Evolutionary conservation across 2,797 vertebrate species (phyloP), one percentile per base, ranked within the genome.

Genomic region (Brachymystax lenok): DNA sequence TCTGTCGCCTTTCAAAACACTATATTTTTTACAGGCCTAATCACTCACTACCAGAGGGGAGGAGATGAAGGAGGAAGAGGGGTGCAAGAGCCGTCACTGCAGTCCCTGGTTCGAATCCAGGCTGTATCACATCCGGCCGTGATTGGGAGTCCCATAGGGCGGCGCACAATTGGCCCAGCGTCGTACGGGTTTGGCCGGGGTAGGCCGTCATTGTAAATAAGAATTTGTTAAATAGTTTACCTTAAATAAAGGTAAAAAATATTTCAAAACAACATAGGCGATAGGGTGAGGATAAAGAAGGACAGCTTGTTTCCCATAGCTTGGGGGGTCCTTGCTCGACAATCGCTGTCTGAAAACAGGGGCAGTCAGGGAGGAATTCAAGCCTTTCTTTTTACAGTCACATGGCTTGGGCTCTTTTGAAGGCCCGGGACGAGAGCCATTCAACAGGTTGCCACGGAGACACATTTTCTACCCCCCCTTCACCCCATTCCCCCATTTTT

Each of bases 381-480:
- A 83, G 16, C 81, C 87, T 81, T 87, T 80, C 71, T 77, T 85
- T 75, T 73, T 75, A 83, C 88, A 91, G 86, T 92, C 88, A 89
- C 69, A 83, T 79, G 87, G 91, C 90, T 86, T 33, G 17, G 68
- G 69, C 75, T 73, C 35, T 77, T 85, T 90, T 77, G 77, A 88
- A 89, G 84, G 84, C 83, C 70, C 33, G 30, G 85, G 74, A 83
- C 83, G 80, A 64, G 74, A 72, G 75, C 24, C 68, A 86, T 83
- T 83, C 85, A 79, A 69, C 2, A 16, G 80, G 90, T 92, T 93
- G 90, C 89, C 83, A 91, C 70, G 87, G 82, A 86, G 77, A 85
- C 89, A 78, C 69, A 77, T 75, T 88, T 85, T 83, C 80, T 88
- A 79, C 74, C 86, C 84, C 83, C 85, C 83, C 77, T 84, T 78